Conservation (phyloP, 2,888 invertebrate species). For the Drosophila incognita region DNA sequence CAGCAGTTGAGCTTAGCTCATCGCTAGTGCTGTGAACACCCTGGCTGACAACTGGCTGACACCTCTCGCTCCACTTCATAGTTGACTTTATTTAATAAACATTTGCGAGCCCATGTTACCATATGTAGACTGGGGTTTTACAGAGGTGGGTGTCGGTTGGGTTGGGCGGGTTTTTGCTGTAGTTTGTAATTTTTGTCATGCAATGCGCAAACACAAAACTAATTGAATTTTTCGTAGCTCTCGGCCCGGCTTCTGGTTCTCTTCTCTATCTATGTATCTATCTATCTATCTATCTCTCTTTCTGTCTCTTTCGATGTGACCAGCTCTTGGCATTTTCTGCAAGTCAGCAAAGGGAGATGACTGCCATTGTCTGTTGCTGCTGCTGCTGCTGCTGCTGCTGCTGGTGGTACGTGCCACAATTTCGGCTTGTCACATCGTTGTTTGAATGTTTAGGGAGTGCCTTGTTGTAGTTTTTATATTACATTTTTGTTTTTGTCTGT, state of each 20-base stretch:
- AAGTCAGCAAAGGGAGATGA: slow-evolving; percentile 65
- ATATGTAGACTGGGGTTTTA: background rate
- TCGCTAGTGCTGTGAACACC: background rate
- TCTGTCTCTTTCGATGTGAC: slow-evolving; percentile 6
- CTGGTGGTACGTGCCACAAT: slow-evolving; percentile 72
- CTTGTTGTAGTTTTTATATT: slow-evolving; percentile 14
- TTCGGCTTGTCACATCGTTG: slow-evolving; percentile 60
- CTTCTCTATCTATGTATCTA: background rate
- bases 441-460: slow-evolving; percentile 29
- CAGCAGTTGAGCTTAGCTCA: slow-evolving; percentile 21
- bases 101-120: slow-evolving; percentile 39
- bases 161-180: background rate
- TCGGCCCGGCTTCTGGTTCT: slow-evolving; percentile 10
- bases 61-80: slow-evolving; percentile 15
- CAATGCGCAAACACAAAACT: slow-evolving; percentile 80
- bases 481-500: slow-evolving; percentile 11
- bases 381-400: slow-evolving; percentile 30
- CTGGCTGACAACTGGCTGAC: slow-evolving; percentile 23
- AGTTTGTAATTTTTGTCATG: slow-evolving; percentile 71
- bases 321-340: slow-evolving; percentile 60
- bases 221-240: slow-evolving; percentile 72
- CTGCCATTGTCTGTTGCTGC: slow-evolving; percentile 54
- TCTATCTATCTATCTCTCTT: background rate
- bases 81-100: slow-evolving; percentile 43
- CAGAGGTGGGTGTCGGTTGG: background rate